Base-by-base conservation (phyloP, 2,113 vertebrate species). In the Phalacrocorax aristotelis region DNA sequence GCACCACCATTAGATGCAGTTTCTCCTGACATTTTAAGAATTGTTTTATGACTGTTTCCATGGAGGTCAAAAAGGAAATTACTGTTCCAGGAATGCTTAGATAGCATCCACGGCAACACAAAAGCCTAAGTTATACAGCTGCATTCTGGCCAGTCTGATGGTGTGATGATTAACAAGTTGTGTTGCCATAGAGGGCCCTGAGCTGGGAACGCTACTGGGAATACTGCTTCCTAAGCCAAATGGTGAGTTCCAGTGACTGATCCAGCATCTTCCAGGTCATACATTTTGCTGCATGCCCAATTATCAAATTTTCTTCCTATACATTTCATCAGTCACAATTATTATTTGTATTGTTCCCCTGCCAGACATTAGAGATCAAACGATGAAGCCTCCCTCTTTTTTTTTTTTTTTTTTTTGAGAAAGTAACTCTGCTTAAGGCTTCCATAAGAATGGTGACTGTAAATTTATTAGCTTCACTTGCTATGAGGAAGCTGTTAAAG, bases 1-100 rank as follows among this genome's bases (percentile, higher is more conserved):
- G 85, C 87, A 69, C 69, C 89, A 8, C 96, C 97, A 80, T 96
- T 97, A 97, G 97, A 98, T 88, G 96, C 96, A 96, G 97, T 98
- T 98, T 96, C 96, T 95, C 93, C 94, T 97, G 98, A 98, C 97
- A 77, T 98, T 97, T 98, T 83, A 93, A 83, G 97, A 96, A 98
- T 98, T 98, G 97, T 80, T 98, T 98, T 98, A 97, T 94, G 96
- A 89, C 97, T 93, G 91, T 94, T 85, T 98, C 97, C 96, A 72
- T 62, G 77, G 97, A 98, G 97, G 97, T 98, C 96, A 96, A 92
- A 97, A 96, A 88, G 97, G 98, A 98, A 98, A 98, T 98, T 90
- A 93, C 89, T 95, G 96, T 97, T 97, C 97, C 98, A 98, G 98
- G 97, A 98, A 98, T 94, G 97, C 92, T 89, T 84, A 95, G 89